Conservation (phyloP, 1,140 invertebrate species). For the Scaptomyza graminum region DNA sequence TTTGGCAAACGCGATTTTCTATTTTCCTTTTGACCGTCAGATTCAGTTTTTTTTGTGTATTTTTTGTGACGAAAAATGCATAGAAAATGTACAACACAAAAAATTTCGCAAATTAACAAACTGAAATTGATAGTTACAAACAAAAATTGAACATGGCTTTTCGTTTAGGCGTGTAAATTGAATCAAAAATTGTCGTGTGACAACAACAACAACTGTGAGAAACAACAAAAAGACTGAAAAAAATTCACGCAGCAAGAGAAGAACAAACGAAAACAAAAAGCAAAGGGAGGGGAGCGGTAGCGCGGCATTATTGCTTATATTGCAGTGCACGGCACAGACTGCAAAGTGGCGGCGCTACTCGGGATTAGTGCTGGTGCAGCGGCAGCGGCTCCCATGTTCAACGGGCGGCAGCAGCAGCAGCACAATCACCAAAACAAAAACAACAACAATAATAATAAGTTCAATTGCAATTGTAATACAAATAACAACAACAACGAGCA, state of each 20-base stretch:
- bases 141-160: conserved; percentile 13
- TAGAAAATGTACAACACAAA: conserved; percentile 61
- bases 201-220: conserved; percentile 10
- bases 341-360: conserved; percentile 80
- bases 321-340: conserved; percentile 69
- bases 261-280: conserved; percentile 43
- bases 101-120: conserved; percentile 39
- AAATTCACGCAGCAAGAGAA: conserved; percentile 43
- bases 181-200: conserved; percentile 8
- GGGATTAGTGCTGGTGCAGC: conserved; percentile 73
- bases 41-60: conserved; percentile 71
- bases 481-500: conserved; percentile 29
- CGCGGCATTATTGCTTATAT: conserved; percentile 59
- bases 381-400: conserved; percentile 75
- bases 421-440: conserved; percentile 47
- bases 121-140: conserved; percentile 20
- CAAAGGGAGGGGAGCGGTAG: conserved; percentile 24
- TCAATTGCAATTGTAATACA: conserved; percentile 14
- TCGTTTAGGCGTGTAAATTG: conserved; percentile 26
- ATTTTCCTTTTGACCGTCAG: conserved; percentile 48
- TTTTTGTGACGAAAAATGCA: conserved; percentile 69
- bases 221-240: conserved; percentile 51
- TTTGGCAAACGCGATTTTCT: conserved; percentile 57
- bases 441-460: conserved; percentile 41
- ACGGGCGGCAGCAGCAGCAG: conserved; percentile 56